A percentile compares a stretch with the other conserved stretches of the same genome.
Evolutionary conservation across 92 coral and sea anemone species (phyloP).

Genomic region (Zoanthus sansibaricus): DNA sequence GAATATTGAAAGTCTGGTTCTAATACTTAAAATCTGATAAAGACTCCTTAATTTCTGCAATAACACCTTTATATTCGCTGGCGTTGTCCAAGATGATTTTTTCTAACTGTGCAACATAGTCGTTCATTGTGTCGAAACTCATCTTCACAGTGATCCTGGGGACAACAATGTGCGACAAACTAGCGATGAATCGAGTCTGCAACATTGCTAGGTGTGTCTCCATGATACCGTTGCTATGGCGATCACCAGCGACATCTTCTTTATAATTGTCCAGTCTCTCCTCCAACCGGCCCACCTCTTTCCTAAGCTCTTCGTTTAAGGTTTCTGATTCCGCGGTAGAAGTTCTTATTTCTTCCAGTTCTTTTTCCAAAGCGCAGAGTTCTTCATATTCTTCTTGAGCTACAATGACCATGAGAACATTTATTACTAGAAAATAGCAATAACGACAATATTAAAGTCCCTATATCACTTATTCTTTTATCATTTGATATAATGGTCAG

Average conservation of each 20-base stretch:
- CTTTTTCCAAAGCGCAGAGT: constrained; percentile 81
- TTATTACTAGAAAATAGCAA: no score
- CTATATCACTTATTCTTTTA: no score
- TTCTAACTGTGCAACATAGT: constrained; percentile 79
- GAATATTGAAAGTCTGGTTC: neutral
- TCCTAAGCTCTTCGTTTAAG: constrained; percentile 78
- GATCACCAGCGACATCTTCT: constrained; percentile 79
- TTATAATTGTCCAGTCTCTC: constrained; percentile 73
- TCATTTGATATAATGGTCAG: no score
- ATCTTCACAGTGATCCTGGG: constrained; percentile 85
- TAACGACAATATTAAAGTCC: no score
- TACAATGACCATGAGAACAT: constrained; percentile 11
- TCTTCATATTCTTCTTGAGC: constrained; percentile 90
- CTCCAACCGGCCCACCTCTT: constrained; percentile 80
- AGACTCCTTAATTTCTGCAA: constrained; percentile 86
- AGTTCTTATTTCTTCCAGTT: constrained; percentile 80
- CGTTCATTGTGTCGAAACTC: constrained; percentile 87
- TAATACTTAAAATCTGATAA: constrained; percentile 90
- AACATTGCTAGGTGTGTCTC: constrained; percentile 93
- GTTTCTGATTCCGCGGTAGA: constrained; percentile 90
- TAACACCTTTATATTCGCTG: constrained; percentile 64
- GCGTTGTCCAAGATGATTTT: constrained; percentile 75
- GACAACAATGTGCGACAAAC: constrained; percentile 85
- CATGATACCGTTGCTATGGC: constrained; percentile 85
- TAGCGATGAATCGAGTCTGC: constrained; percentile 93